Conservation (phyloP, 2,888 invertebrate genomes). For the Tachina fera region DNA sequence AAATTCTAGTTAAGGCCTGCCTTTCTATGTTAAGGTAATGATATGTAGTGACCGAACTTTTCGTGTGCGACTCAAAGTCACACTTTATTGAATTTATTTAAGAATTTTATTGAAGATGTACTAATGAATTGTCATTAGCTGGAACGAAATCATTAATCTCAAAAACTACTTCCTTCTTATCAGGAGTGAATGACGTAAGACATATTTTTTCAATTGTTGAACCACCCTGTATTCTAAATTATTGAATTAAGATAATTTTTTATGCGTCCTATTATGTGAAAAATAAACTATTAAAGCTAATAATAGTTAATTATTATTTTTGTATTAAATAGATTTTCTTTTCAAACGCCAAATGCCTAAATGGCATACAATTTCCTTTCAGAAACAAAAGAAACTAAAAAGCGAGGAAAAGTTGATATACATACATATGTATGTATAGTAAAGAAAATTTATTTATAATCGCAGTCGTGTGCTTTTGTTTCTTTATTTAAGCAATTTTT, state of each 20-base stretch:
- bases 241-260: not conserved
- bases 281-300: conserved; percentile 60
- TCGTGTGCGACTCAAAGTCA: no score
- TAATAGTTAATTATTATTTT: conserved; percentile 65
- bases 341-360: conserved; percentile 34
- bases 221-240: not conserved
- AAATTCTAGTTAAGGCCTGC: no score
- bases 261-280: not conserved
- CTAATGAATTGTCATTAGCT: no score
- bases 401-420: conserved; percentile 2
- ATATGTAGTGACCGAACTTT: no score
- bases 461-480: conserved; percentile 77
- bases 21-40: no score
- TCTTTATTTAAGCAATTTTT: conserved; percentile 72
- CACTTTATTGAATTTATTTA: no score
- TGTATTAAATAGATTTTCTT: conserved; percentile 13
- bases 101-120: no score
- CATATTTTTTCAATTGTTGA: not conserved
- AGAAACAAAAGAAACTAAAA: conserved; percentile 27
- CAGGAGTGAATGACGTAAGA: no score
- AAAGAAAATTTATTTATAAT: conserved; percentile 74
- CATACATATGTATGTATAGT: no score
- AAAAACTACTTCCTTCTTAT: no score
- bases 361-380: conserved; percentile 65
- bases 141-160: no score